Base-by-base conservation (phyloP, 1,140 invertebrate species). In the Adoxophyes honmai region DNA sequence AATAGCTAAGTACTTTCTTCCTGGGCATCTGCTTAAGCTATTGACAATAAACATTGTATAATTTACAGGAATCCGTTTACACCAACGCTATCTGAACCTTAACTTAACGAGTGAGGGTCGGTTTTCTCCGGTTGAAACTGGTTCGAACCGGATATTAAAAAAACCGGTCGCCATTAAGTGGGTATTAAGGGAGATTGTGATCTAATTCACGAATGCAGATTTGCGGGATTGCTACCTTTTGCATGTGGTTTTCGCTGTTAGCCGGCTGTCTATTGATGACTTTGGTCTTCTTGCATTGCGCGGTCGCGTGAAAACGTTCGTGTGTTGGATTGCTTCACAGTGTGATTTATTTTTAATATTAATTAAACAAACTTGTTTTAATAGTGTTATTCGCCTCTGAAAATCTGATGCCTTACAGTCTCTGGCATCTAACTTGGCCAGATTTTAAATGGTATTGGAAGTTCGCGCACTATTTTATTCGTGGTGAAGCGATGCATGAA, bases 11-110 rank as follows among this genome's bases (percentile, higher is more conserved):
- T 6, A 28, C 21, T 28, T 28, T 48, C 13, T 28, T 7, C 42
- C 6, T 21, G 28, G 7, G 18, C 42, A 48, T 33, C 42, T 48
- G 42, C 42, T 48, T 13, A 33, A 28, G 18, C 42, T 13, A 16
- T 48, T 48, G 9, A 44, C 18, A 48, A 28, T 28, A 48, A 48
- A 15, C n/a, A 48, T 48, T 28, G 42, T 48, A 28, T 13, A 10
- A 48, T 48, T 33, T 48, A 48, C 42, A n/a, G 21, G 11, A 28
- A 48, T 14, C 6, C 21, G 6, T 28, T 33, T 21, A 9, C 14
- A 44, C 4, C 8, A 15, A 28, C 21, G 38, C 7, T 15, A 15
- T 16, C 0, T 16, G 1, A 44, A 21, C 7, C 9, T 16, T 16
- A 44, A 44, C 16, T n/a, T 0, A 10, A 18, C 14, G 16, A 44